Evolutionary conservation across 2,888 invertebrate genomes (phyloP), one percentile per base, ranked within the genome.

Genomic region (Cosmorhoe ocellata): DNA sequence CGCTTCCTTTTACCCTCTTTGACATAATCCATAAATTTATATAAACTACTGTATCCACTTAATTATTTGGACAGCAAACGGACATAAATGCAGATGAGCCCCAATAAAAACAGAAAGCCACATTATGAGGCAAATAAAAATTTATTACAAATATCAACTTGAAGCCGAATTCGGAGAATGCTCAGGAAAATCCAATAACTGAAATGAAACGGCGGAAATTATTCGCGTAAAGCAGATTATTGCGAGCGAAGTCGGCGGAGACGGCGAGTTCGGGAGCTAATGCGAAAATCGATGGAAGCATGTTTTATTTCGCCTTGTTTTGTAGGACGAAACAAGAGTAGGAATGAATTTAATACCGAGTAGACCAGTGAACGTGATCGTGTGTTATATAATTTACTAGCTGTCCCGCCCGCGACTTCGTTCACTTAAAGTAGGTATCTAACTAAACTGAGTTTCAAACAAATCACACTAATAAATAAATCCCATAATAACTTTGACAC

Each of bases 61-160:
- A 30, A 51, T 51, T 45, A 45, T 37, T 33, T 4, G 28, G 36
- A 36, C 40, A 51, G 37, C 13, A 56, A 49, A 41, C 46, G 44
- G 32, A 53, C 56, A 62, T 61, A 63, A 66, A 73, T 64, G 64
- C 64, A 68, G 66, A 73, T 69, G 67, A 69, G 61, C 43, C 59
- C 14, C 62, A 71, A 77, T 79, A 79, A 79, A 78, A 80, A 73
- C 57, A 62, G 58, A 73, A 63, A 68, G 67, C 67, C 60, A 60
- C 72, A 66, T 72, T 74, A 72, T 74, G 59, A 64, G 63, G 64
- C 62, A 56, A 68, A 83, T 82, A 81, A 82, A 83, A 83, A 79
- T 74, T 81, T 79, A 84, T 84, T 74, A 74, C 82, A 78, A 81
- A 81, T 79, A 79, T 79, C 75, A 78, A 78, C 69, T 72, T 57